Percentiles rank a stretch among this genome's conserved stretches.
Evolutionary conservation across 1,140 invertebrate species (phyloP).

Genomic region (Papilio xuthus): DNA sequence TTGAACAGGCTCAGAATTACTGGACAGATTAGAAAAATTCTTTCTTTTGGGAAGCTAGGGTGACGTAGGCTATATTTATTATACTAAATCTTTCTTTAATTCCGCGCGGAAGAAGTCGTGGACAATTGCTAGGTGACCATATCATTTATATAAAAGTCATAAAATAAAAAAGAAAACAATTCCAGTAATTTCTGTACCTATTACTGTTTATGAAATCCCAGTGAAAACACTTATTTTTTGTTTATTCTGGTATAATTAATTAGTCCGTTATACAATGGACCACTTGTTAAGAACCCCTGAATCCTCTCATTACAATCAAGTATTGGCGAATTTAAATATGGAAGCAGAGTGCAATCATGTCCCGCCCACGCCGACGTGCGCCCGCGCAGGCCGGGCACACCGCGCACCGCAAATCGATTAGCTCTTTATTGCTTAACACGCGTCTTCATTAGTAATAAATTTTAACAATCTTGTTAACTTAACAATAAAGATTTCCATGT

Average conservation of each 20-base stretch:
- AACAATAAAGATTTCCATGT: constrained; percentile 33
- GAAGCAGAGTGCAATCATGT: constrained; percentile 48
- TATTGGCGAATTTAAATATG: constrained; percentile 50
- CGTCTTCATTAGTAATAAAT: constrained; percentile 48
- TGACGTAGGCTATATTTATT: no score
- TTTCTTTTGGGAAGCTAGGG: no score
- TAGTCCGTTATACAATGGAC: neutral
- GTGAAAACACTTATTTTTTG: no score
- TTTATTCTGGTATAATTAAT: neutral
- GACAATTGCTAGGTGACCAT: no score
- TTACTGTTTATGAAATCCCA: no score
- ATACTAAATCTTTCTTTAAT: no score
- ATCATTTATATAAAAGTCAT: no score
- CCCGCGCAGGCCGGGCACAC: constrained; percentile 48
- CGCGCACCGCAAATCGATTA: constrained; percentile 56
- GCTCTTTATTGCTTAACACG: constrained; percentile 55
- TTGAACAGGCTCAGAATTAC: no score
- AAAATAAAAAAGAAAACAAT: no score
- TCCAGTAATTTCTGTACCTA: no score
- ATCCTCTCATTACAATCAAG: constrained; percentile 17
- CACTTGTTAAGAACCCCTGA: constrained; percentile 15
- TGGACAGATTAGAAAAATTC: no score
- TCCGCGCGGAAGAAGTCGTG: no score
- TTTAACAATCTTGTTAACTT: constrained; percentile 37
- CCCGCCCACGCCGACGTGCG: constrained; percentile 52